These are phyloP conservation scores for Cylindroiulus punctatus DNA, from an alignment of 2,888 invertebrate species.

Conservation along the genomic window DNA sequence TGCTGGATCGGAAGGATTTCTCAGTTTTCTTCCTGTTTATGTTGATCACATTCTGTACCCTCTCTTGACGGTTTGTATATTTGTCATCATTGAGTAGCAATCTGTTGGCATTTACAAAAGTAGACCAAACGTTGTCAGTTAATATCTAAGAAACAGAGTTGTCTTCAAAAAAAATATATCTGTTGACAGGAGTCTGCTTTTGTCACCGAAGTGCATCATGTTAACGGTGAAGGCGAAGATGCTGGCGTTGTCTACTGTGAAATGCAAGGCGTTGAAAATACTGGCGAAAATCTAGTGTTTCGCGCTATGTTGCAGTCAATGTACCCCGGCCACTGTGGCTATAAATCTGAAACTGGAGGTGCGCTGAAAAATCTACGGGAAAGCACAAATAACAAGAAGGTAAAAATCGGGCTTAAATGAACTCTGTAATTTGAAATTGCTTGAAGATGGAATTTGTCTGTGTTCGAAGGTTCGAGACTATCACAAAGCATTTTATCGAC, in stretches of 20 bases:
- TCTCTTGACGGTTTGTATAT: constrained; percentile 72
- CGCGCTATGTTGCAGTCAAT: constrained; percentile 75
- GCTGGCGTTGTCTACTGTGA: constrained; percentile 96
- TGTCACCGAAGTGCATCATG: constrained; percentile 90
- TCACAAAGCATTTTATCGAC: constrained; percentile 86
- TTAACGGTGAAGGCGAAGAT: constrained; percentile 87
- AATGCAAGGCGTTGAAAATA: constrained; percentile 88
- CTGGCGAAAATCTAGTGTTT: constrained; percentile 78
- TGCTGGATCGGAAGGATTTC: constrained; percentile 86
- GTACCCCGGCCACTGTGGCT: constrained; percentile 85
- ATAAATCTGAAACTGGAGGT: constrained; percentile 86
- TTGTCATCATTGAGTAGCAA: background rate
- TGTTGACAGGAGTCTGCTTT: constrained; percentile 77
- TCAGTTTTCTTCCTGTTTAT: constrained; percentile 88
- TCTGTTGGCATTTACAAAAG: background rate
- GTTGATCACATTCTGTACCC: constrained; percentile 90
- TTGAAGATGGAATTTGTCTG: background rate
- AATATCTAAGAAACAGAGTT: background rate
- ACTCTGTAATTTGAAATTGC: background rate
- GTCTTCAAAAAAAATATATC: constrained; percentile 51
- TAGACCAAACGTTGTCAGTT: background rate
- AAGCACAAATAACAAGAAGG: constrained; percentile 83
- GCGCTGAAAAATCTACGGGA: constrained; percentile 83
- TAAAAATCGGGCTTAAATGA: constrained; percentile 63
- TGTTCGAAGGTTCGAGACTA: constrained; percentile 75